Percentiles rank a stretch among this genome's conserved stretches.
Evolutionary conservation across 2,888 invertebrate species (phyloP).

Genomic region (Drosophila heteroneura): DNA sequence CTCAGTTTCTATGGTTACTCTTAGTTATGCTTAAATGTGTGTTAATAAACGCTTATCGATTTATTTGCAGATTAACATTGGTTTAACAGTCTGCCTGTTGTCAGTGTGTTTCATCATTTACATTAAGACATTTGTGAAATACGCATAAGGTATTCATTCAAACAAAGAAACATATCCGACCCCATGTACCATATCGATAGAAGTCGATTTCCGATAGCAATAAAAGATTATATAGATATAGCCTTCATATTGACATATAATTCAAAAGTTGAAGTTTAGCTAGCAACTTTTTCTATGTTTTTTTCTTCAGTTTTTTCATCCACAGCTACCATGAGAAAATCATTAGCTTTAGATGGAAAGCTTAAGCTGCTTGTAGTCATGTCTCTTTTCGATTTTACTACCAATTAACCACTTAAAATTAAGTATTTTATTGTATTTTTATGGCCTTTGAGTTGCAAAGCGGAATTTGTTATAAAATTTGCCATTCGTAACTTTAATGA

Average conservation of each 20-base stretch:
- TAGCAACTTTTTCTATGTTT: not conserved
- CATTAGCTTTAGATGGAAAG: not conserved
- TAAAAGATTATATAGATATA: not conserved
- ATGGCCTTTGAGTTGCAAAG: not conserved
- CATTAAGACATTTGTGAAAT: too few species aligned
- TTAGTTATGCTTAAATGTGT: not conserved
- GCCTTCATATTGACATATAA: not conserved
- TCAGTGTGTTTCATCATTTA: not conserved
- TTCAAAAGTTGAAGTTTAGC: not conserved
- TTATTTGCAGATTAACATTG: not conserved
- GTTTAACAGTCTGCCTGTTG: not conserved
- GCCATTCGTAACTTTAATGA: constrained; percentile 4
- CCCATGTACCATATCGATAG: not conserved
- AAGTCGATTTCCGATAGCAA: not conserved
- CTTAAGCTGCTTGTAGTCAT: not conserved
- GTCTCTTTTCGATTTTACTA: constrained; percentile 17
- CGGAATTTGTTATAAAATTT: constrained; percentile 26
- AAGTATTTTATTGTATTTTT: constrained; percentile 36
- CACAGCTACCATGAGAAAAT: not conserved
- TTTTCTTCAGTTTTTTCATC: not conserved
- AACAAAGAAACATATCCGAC: too few species aligned
- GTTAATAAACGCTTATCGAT: not conserved
- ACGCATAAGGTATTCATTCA: too few species aligned
- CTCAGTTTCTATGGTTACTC: not conserved
- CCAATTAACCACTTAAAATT: constrained; percentile 23